These are phyloP conservation scores for Leptobrachium ailaonicum DNA, from an alignment of 2,113 vertebrate species.

Conservation along the genomic window DNA sequence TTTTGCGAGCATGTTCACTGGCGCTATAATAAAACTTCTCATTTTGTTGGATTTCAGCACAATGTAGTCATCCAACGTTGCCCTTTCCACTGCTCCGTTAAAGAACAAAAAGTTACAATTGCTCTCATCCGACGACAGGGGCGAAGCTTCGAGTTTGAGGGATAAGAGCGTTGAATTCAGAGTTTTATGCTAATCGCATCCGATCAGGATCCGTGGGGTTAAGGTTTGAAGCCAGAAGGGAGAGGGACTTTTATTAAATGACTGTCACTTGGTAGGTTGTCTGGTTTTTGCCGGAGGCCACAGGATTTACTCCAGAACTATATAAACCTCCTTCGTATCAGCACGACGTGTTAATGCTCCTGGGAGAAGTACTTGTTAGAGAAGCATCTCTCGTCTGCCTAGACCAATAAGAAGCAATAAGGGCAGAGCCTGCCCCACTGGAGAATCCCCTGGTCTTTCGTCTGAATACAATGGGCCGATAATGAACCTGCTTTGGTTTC, in stretches of 20 bases:
- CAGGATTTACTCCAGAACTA: background rate
- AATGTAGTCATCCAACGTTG: no score
- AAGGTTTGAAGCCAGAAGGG: background rate
- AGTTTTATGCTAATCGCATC: background rate
- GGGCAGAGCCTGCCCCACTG: constrained; percentile 9
- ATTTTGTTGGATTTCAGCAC: no score
- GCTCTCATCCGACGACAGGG: no score
- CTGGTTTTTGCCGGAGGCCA: constrained; percentile 22
- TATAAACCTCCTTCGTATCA: constrained; percentile 21
- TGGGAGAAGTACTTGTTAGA: constrained; percentile 13
- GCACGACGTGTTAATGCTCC: background rate
- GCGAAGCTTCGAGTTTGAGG: no score
- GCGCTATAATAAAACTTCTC: no score
- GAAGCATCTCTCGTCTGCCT: constrained; percentile 12
- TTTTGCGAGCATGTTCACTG: no score
- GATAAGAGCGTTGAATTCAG: no score
- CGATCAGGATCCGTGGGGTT: background rate
- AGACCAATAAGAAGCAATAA: constrained; percentile 11
- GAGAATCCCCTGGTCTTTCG: background rate
- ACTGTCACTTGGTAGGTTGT: background rate
- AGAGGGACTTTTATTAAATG: background rate
- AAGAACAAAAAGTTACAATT: no score
- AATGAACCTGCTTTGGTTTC: no score
- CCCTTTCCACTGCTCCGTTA: no score
- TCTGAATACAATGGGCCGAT: no score